These are phyloP conservation scores for Prunella fulvescens DNA, from an alignment of 2,113 vertebrate species.

Conservation along the genomic window DNA sequence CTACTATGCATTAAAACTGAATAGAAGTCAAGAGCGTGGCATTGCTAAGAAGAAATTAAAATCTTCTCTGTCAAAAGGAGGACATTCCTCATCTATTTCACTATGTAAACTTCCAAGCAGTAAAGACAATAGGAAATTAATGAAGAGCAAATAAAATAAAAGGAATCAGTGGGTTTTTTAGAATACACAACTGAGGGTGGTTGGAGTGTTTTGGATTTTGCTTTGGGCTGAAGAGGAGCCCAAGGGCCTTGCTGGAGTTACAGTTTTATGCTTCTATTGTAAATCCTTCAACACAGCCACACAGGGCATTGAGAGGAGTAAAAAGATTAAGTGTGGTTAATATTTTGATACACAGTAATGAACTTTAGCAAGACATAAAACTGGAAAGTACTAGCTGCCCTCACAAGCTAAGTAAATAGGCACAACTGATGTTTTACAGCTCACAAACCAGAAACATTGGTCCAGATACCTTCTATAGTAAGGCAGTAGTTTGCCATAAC, in stretches of 20 bases:
- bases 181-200: neutral
- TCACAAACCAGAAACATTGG: neutral
- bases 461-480: neutral
- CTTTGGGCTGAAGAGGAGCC: neutral
- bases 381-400: neutral
- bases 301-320: neutral
- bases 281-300: neutral
- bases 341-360: neutral
- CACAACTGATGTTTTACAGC: neutral
- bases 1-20: neutral
- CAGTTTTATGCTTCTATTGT: rapidly evolving
- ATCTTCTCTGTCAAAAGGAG: neutral
- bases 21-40: neutral
- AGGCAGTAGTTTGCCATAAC: neutral
- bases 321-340: neutral
- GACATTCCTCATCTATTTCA: neutral
- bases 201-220: neutral
- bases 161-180: neutral
- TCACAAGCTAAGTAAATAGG: neutral
- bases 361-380: neutral
- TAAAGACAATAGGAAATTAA: neutral
- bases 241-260: neutral
- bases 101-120: neutral
- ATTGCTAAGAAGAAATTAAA: neutral
- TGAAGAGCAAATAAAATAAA: neutral